Evolutionary conservation across 2,113 vertebrate genomes (phyloP).

Genomic region (Cnemophilus loriae): DNA sequence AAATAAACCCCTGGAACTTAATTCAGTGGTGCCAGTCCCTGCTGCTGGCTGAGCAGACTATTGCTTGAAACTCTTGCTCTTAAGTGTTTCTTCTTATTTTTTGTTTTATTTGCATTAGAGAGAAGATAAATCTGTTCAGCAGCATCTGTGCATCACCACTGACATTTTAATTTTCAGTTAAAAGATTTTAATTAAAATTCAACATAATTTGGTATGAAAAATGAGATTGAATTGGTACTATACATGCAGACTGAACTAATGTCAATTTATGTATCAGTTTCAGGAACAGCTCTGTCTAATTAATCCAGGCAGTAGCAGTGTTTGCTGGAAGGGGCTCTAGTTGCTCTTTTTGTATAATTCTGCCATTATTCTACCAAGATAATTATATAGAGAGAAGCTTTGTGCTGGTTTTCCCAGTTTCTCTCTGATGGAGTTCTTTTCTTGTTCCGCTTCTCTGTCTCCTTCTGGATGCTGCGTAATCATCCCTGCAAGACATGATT

Average conservation of each 20-base stretch:
- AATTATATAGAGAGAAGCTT: neutral
- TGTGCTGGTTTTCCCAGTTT: neutral
- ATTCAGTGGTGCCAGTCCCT: neutral
- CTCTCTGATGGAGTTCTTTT: neutral
- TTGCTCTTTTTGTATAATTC: neutral
- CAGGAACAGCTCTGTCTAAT: neutral
- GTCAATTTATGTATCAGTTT: neutral
- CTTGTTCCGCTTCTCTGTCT: neutral
- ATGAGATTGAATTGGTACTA: constrained; percentile 9
- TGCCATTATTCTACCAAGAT: neutral
- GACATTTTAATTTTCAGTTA: constrained; percentile 58
- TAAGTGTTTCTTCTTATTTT: neutral
- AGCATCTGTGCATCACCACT: constrained; percentile 11
- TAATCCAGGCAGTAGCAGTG: neutral
- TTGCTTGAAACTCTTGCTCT: neutral
- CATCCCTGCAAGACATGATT: neutral
- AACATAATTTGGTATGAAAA: constrained; percentile 40
- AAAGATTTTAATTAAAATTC: constrained; percentile 59
- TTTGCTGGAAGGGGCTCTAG: neutral
- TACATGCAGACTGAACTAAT: neutral
- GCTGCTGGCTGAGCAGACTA: neutral
- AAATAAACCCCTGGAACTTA: neutral
- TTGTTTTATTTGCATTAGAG: neutral
- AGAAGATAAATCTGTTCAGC: neutral
- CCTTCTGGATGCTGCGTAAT: neutral